Conservation (phyloP, 2,113 vertebrate species). For the Zosterops japonicus region DNA sequence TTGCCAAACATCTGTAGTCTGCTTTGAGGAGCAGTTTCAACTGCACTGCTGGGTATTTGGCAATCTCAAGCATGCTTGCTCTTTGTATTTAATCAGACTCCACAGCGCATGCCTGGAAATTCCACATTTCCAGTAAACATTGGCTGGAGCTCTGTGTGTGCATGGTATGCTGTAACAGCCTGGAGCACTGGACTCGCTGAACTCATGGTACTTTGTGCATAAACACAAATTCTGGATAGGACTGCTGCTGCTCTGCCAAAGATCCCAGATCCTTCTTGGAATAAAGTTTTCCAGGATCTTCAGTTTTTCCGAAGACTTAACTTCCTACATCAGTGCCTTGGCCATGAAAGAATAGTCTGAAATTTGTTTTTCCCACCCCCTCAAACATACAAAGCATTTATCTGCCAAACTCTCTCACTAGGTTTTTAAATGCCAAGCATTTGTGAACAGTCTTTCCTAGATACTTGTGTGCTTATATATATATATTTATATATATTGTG, state of each 20-base stretch:
- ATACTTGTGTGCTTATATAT: background rate
- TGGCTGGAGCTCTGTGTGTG: background rate
- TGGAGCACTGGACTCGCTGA: background rate
- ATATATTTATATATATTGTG: background rate
- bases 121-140: conserved; percentile 19
- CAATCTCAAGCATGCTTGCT: background rate
- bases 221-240: conserved; percentile 29
- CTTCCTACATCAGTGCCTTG: background rate
- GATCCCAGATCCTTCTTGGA: background rate
- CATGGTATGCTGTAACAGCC: background rate
- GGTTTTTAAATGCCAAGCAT: background rate
- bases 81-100: background rate
- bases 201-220: background rate
- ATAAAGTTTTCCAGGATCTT: conserved; percentile 18
- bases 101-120: background rate
- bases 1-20: background rate
- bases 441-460: background rate
- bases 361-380: background rate
- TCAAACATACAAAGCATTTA: background rate
- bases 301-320: conserved; percentile 24
- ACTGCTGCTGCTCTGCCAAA: background rate
- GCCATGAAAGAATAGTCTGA: background rate
- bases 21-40: background rate
- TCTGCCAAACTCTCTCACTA: background rate
- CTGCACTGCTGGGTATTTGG: background rate